A percentile compares a stretch with the other conserved stretches of the same genome.
These are phyloP conservation scores for Pandemis heparana DNA, from an alignment of 2,888 invertebrate species.

Conservation along the genomic window DNA sequence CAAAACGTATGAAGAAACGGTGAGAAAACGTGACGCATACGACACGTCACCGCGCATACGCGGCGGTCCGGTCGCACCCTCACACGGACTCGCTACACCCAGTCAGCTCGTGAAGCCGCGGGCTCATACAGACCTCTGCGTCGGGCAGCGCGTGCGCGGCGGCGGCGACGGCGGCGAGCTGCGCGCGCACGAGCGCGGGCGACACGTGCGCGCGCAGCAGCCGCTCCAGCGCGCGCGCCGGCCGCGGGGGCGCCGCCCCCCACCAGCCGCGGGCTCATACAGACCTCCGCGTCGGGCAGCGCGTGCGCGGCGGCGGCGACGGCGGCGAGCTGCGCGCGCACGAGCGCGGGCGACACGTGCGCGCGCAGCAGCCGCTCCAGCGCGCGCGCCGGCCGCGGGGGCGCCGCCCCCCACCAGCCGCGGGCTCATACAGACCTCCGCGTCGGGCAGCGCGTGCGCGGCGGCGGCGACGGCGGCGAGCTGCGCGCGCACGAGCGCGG, in stretches of 20 bases:
- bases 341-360: conserved; percentile 53
- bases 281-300: conserved; percentile 39
- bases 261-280: conserved; percentile 67
- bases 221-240: conserved; percentile 90
- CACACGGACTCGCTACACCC: conserved; percentile 67
- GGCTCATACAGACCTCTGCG: neutral
- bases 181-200: conserved; percentile 49
- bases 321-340: conserved; percentile 45
- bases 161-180: conserved; percentile 43
- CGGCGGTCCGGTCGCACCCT: no score
- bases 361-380: conserved; percentile 91
- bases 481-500: conserved; percentile 48
- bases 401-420: conserved; percentile 69
- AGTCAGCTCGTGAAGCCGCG: conserved; percentile 30
- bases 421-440: neutral
- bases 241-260: conserved; percentile 55
- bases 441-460: conserved; percentile 45
- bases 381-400: conserved; percentile 83
- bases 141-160: conserved; percentile 39
- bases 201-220: conserved; percentile 84
- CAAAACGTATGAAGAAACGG: no score
- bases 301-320: conserved; percentile 28
- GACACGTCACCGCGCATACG: no score
- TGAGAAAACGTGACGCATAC: no score
- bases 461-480: conserved; percentile 36